These are phyloP conservation scores for Maniola hyperantus DNA, from an alignment of 2,888 invertebrate genomes.

Conservation along the genomic window DNA sequence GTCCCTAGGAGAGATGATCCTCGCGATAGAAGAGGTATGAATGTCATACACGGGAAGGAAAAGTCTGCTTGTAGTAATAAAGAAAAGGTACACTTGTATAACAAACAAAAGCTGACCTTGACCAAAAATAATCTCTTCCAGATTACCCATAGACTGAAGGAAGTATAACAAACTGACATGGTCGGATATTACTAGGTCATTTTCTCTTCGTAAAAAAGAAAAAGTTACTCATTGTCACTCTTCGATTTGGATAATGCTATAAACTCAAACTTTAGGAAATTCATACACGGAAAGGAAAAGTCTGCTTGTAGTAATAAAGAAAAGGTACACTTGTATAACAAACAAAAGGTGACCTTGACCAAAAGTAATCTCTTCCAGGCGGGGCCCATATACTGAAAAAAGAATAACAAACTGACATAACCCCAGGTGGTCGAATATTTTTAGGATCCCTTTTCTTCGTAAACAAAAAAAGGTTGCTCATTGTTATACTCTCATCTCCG, in stretches of 20 bases:
- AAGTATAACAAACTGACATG: not conserved
- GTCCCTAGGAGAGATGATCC: slow-evolving; percentile 67
- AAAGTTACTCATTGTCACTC: not conserved
- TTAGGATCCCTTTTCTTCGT: not conserved
- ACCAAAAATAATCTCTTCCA: not conserved
- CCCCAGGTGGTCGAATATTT: not conserved
- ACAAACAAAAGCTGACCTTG: not conserved
- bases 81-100: not conserved
- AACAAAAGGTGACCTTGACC: not conserved
- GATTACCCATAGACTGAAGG: not conserved
- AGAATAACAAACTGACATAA: not conserved
- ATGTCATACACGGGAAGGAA: no score
- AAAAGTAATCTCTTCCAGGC: not conserved
- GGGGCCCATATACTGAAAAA: not conserved
- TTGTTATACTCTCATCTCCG: not conserved
- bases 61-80: no score
- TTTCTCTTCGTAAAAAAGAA: not conserved
- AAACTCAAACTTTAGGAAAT: not conserved
- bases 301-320: no score
- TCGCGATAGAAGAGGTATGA: slow-evolving; percentile 33
- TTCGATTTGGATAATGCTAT: not conserved
- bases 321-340: no score
- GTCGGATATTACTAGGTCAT: not conserved
- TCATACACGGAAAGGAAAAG: no score
- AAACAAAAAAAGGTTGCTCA: slow-evolving; percentile 3